phyloP scores from a whole-genome alignment of 2,113 vertebrate genomes.

The Gorsachius goisagi region DNA sequence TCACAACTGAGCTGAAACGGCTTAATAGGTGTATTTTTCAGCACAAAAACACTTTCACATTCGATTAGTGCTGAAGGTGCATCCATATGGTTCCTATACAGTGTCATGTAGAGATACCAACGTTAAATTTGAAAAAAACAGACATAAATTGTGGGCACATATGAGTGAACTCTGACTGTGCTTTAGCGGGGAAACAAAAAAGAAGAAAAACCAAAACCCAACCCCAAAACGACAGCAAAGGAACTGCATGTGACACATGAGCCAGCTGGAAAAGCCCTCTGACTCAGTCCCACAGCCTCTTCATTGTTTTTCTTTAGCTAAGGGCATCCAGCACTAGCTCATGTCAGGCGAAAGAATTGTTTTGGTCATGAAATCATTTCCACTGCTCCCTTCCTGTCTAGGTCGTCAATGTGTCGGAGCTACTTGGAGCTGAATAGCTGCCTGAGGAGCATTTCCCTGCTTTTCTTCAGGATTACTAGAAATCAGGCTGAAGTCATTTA shows the following conservation, averaged over 20 bases:
- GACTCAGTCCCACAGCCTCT: neutral
- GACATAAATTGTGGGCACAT: neutral
- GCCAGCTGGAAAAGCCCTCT: conserved; percentile 39
- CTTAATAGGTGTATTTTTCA: conserved; percentile 26
- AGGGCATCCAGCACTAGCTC: neutral
- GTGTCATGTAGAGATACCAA: neutral
- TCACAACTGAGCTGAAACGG: neutral
- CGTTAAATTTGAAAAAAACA: neutral
- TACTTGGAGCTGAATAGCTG: neutral
- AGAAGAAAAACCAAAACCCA: neutral
- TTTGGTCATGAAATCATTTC: neutral
- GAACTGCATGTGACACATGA: neutral
- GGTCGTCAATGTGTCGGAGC: neutral
- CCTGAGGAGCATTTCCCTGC: neutral
- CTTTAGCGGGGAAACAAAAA: neutral
- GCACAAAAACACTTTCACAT: neutral
- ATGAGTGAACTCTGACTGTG: neutral
- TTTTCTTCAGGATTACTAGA: neutral
- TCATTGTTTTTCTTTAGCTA: neutral
- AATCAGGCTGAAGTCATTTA: neutral
- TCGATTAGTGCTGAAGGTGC: neutral
- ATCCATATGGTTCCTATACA: conserved; percentile 29
- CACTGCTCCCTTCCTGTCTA: neutral
- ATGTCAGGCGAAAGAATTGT: neutral
- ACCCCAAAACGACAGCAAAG: neutral